Evolutionary conservation across 2,888 invertebrate species (phyloP).

Genomic region (Orthosia incerta): DNA sequence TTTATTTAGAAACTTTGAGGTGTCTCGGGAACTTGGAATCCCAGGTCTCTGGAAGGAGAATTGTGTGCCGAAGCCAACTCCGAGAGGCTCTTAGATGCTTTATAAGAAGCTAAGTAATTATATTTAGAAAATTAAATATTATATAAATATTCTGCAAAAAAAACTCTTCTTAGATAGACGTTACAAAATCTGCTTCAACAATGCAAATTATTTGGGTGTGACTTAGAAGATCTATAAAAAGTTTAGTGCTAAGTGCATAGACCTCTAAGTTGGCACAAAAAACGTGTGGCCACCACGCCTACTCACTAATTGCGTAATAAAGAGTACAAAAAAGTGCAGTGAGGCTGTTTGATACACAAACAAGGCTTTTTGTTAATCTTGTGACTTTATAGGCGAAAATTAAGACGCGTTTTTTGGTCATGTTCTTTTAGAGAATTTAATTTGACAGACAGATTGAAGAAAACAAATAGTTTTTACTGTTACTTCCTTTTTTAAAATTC

Average conservation of each 20-base stretch:
- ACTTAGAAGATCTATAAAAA: background rate
- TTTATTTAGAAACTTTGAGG: no score
- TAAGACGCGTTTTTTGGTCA: background rate
- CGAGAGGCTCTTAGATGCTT: no score
- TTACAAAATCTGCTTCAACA: background rate
- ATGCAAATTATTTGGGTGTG: background rate
- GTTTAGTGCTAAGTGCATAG: slow-evolving; percentile 40
- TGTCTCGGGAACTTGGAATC: no score
- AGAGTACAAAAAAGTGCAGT: slow-evolving; percentile 23
- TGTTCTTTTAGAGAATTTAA: background rate
- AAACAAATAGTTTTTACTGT: background rate
- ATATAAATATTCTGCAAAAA: background rate
- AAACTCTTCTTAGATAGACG: background rate
- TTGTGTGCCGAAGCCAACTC: no score
- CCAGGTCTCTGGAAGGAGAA: no score
- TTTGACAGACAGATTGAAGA: background rate
- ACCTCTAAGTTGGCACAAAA: slow-evolving; percentile 33
- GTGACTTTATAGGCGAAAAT: background rate
- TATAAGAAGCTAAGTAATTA: no score
- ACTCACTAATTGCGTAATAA: slow-evolving; percentile 30
- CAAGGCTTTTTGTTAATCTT: slow-evolving; percentile 5
- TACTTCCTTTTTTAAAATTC: no score
- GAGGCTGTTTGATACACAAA: slow-evolving; percentile 12
- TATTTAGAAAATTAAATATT: no score
- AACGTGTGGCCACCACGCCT: slow-evolving; percentile 20